Evolutionary conservation across 2,797 vertebrate genomes (phyloP).

Genomic region (Macroramphosus scolopax): DNA sequence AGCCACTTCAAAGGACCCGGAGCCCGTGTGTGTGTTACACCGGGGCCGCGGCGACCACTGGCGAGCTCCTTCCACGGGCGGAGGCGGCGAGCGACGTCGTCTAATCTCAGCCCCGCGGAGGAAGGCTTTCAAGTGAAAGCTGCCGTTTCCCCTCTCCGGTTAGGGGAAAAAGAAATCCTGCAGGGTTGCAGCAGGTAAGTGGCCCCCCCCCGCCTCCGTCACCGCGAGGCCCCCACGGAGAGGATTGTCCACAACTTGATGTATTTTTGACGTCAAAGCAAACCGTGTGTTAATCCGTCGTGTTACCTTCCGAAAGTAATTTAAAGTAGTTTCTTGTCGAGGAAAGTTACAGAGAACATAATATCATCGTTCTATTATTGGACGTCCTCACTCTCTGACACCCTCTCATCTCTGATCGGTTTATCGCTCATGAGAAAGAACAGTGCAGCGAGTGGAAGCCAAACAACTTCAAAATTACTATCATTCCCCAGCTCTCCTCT

Average conservation of each 20-base stretch:
- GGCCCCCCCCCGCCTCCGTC: slow-evolving; percentile 36
- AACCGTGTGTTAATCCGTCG: too few species aligned
- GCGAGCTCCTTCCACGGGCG: slow-evolving; percentile 26
- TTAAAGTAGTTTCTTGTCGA: too few species aligned
- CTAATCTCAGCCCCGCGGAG: slow-evolving; percentile 66
- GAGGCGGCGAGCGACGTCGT: slow-evolving; percentile 56
- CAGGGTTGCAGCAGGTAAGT: slow-evolving; percentile 50
- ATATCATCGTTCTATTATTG: too few species aligned
- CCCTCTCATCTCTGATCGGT: slow-evolving; percentile 57
- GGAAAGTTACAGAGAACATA: too few species aligned
- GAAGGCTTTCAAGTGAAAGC: slow-evolving; percentile 50
- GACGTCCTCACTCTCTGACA: too few species aligned
- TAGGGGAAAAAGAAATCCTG: too few species aligned
- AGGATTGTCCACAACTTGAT: too few species aligned
- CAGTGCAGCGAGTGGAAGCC: slow-evolving; percentile 36
- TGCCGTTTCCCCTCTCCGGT: slow-evolving; percentile 26
- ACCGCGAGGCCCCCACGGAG: slow-evolving; percentile 26
- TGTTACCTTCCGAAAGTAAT: too few species aligned
- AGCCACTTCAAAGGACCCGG: slow-evolving; percentile 61
- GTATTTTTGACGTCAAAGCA: too few species aligned
- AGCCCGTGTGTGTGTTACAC: slow-evolving; percentile 41
- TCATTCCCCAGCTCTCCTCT: slow-evolving; percentile 56
- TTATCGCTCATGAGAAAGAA: too few species aligned
- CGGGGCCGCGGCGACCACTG: slow-evolving; percentile 41
- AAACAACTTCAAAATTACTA: slow-evolving; percentile 64